A percentile compares a stretch with the other conserved stretches of the same genome.
Evolutionary conservation across 2,797 vertebrate species (phyloP).

Genomic region (Choloepus didactylus): DNA sequence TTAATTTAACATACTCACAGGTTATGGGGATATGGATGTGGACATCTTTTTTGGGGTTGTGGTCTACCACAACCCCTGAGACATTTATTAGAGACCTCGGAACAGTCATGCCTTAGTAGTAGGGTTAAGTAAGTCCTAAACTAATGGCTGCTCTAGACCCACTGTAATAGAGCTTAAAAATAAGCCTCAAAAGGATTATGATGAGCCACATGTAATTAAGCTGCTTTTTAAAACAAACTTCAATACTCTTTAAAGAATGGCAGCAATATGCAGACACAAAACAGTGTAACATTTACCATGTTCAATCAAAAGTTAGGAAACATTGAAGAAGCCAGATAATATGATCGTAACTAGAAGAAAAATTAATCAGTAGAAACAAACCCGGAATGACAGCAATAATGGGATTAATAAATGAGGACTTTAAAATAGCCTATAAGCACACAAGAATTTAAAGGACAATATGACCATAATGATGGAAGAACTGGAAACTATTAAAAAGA

Average conservation of each 20-base stretch:
- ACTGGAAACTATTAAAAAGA: too few relatives aligned
- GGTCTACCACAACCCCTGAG: background rate
- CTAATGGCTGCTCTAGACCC: background rate
- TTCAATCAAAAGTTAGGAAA: background rate
- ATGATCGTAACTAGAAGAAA: background rate
- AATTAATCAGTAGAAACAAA: background rate
- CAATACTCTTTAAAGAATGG: background rate
- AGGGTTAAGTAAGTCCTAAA: background rate
- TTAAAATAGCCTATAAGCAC: too few relatives aligned
- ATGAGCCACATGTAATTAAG: background rate
- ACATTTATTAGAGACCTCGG: background rate
- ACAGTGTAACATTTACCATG: background rate
- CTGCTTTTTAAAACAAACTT: background rate
- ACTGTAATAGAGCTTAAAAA: background rate
- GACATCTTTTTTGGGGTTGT: background rate
- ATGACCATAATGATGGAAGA: too few relatives aligned
- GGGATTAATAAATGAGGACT: background rate
- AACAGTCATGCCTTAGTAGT: background rate
- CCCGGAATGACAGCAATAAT: background rate
- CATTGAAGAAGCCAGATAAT: constrained; percentile 35
- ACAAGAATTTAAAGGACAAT: too few relatives aligned
- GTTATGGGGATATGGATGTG: background rate
- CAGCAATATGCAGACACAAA: background rate
- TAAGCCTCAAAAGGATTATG: background rate
- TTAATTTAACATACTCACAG: background rate